These are phyloP conservation scores for Chirona hameri DNA, from an alignment of 2,888 invertebrate genomes.

Conservation along the genomic window DNA sequence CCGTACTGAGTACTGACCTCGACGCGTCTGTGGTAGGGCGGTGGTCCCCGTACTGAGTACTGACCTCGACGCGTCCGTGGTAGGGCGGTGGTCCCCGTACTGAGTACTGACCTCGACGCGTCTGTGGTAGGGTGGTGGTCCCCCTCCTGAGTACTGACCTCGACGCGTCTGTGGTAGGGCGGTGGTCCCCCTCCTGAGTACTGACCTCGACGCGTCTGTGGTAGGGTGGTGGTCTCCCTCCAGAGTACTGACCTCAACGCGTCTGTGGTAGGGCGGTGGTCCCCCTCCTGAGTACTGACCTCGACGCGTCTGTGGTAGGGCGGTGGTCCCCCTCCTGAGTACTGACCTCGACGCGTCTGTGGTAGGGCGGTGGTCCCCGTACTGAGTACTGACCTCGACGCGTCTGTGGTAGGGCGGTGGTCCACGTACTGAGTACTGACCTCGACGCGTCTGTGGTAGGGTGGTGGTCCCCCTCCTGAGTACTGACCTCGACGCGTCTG, in stretches of 20 bases:
- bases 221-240: background rate
- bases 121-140: background rate
- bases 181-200: no score
- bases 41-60: background rate
- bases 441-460: conserved; percentile 58
- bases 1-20: no score
- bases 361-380: conserved; percentile 60
- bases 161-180: conserved; percentile 58
- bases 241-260: conserved; percentile 52
- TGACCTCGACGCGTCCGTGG: conserved; percentile 56
- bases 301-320: background rate
- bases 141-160: conserved; percentile 46
- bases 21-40: background rate
- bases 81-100: conserved; percentile 61
- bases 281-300: no score
- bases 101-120: no score
- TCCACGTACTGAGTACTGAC: conserved; percentile 42
- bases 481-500: no score
- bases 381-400: no score
- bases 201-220: no score
- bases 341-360: conserved; percentile 55
- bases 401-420: background rate
- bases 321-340: background rate
- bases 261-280: conserved; percentile 61
- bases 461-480: no score